Conservation (phyloP, 2,888 invertebrate genomes). For the Seira ritae region DNA sequence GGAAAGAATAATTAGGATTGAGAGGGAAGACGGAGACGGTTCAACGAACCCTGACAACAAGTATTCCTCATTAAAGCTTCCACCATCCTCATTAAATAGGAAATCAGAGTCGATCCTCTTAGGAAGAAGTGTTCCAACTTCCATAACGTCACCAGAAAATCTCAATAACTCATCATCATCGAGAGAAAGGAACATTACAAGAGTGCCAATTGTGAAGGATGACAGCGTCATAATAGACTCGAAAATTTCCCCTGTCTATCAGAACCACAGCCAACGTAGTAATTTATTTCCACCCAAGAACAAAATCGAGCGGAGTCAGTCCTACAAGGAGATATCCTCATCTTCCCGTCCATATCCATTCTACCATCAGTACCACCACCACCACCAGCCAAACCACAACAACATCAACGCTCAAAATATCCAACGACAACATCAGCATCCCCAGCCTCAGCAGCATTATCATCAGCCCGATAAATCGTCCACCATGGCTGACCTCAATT, state of each 20-base stretch:
- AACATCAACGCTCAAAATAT: background rate
- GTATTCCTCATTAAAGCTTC: conserved; percentile 49
- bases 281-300: conserved; percentile 41
- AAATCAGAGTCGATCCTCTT: conserved; percentile 36
- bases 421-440: conserved; percentile 8
- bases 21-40: conserved; percentile 60
- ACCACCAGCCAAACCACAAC: conserved; percentile 23
- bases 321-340: conserved; percentile 62
- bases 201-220: conserved; percentile 58
- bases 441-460: conserved; percentile 1
- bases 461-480: conserved; percentile 39
- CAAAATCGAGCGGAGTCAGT: conserved; percentile 65
- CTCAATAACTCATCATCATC: background rate
- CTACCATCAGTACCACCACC: conserved; percentile 53
- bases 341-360: conserved; percentile 47
- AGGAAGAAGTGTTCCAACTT: conserved; percentile 34
- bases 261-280: background rate
- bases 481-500: conserved; percentile 59
- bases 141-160: background rate
- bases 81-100: conserved; percentile 35
- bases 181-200: conserved; percentile 53
- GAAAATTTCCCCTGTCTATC: conserved; percentile 31
- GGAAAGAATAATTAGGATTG: conserved; percentile 66
- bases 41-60: conserved; percentile 34
- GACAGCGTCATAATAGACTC: conserved; percentile 45